These are phyloP conservation scores for Orthosia gothica DNA, from an alignment of 2,888 invertebrate species.

Conservation along the genomic window DNA sequence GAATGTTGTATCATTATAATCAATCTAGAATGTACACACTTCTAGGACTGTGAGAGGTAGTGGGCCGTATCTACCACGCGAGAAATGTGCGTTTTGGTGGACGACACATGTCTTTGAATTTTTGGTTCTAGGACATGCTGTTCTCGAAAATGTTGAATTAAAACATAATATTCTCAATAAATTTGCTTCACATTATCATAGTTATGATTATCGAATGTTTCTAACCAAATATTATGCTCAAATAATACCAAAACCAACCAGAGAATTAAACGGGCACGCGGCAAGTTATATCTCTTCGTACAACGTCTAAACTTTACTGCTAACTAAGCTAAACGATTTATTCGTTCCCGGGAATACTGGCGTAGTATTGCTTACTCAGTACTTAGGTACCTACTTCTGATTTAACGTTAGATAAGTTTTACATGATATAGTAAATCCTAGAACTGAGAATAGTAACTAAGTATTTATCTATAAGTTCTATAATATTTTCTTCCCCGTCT, in stretches of 20 bases:
- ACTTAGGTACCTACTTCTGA: background rate
- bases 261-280: conserved; percentile 26
- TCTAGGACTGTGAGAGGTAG: no score
- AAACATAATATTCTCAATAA: no score
- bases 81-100: no score
- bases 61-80: no score
- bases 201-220: background rate
- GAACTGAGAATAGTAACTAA: background rate
- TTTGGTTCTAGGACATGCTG: no score
- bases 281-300: conserved; percentile 39
- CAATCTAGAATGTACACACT: no score
- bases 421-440: background rate
- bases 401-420: conserved; percentile 27
- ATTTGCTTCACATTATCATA: no score
- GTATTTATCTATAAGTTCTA: no score
- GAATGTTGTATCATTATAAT: no score
- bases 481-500: background rate
- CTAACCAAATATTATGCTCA: conserved; percentile 6
- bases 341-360: conserved; percentile 35
- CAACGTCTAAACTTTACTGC: conserved; percentile 54
- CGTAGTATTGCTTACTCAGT: conserved; percentile 29
- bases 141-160: no score
- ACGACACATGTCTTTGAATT: no score
- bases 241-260: conserved; percentile 12
- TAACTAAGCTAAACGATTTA: conserved; percentile 66